Base-by-base conservation (phyloP, 1,140 invertebrate genomes). In the Drosophila asahinai region DNA sequence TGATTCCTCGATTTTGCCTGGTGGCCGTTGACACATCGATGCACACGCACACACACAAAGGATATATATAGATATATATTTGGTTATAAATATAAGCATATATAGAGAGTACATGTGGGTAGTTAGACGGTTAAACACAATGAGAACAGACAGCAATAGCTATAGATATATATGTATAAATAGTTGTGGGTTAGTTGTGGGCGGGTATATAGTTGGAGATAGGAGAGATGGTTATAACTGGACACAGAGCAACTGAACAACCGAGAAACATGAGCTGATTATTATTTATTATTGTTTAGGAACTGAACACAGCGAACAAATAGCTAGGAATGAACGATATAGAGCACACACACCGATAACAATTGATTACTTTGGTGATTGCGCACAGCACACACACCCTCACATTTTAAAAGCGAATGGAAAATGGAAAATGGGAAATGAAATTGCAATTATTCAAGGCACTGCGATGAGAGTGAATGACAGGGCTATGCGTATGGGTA, bases 291-390 rank as follows among this genome's bases (percentile, higher is more conserved):
- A 59, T 68, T 76, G 78, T 22, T 47, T 67, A 71, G 78, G 67
- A 74, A 87, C 65, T 74, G 67, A 74, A 87, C 65, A 83, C 68
- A 83, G 81, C 83, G 67, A 84, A 81, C 73, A 89, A 72, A 87
- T 71, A 79, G 76, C 59, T 77, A 86, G 33, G 27, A 83, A 84
- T 80, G 62, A 78, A 83, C 79, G 76, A 77, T 66, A 74, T 47
- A 65, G 57, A 63, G 79, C 84, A 76, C 81, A 73, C 81, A 78
- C 68, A 87, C 65, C 54, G 70, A 89, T 71, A 84, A 84, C 81
- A 89, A 84, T 81, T 84, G 86, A 90, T 89, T 84, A 79, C 78
- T 89, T 89, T 83, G 62, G 42, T 81, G 77, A 81, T 81, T 89
- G 81, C 48, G 68, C 68, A 67, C 51, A 47, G 58, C 38, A 80